Percentiles rank a stretch among this genome's conserved stretches.
Conservation (phyloP, 2,113 vertebrate genomes). For the Callopanchax toddi region DNA sequence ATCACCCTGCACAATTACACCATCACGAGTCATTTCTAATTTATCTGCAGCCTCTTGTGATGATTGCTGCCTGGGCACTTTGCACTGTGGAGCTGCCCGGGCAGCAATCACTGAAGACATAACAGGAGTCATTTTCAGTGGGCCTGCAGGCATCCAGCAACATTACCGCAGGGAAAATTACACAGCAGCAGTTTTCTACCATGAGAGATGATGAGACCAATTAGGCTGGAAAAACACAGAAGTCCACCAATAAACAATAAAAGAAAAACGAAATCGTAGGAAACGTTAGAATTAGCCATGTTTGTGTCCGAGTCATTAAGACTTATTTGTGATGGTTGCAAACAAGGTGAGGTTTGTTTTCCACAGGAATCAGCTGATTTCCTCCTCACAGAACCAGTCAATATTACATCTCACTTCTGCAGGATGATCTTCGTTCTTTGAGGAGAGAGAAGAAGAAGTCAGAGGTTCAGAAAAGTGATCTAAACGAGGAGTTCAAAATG, state of each 20-base stretch:
- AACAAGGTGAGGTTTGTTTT: slow-evolving; percentile 79
- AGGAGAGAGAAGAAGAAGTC: slow-evolving; percentile 84
- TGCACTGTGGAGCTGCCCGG: neutral
- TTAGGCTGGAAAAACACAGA: slow-evolving; percentile 34
- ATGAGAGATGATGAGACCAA: slow-evolving; percentile 47
- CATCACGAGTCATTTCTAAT: slow-evolving; percentile 10
- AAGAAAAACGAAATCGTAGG: slow-evolving; percentile 26
- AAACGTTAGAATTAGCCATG: slow-evolving; percentile 35
- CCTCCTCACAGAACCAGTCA: neutral
- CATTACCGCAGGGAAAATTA: slow-evolving; percentile 45
- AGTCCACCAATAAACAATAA: slow-evolving; percentile 10
- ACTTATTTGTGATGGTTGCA: slow-evolving; percentile 42
- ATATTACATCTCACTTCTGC: slow-evolving; percentile 8
- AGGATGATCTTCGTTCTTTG: slow-evolving; percentile 85
- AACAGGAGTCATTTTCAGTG: slow-evolving; percentile 30
- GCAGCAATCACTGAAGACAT: slow-evolving; percentile 41
- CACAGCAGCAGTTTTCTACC: slow-evolving; percentile 31
- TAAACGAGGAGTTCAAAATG: slow-evolving; percentile 83
- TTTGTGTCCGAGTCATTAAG: slow-evolving; percentile 51
- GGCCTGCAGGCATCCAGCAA: slow-evolving; percentile 29
- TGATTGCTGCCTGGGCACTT: slow-evolving; percentile 25
- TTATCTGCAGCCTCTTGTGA: slow-evolving; percentile 5
- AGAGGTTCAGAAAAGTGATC: slow-evolving; percentile 76
- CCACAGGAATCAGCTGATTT: rapidly evolving
- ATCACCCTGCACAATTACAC: slow-evolving; percentile 4